Conservation (phyloP, 2,797 vertebrate genomes). For the Melanotaenia maccullochi region DNA sequence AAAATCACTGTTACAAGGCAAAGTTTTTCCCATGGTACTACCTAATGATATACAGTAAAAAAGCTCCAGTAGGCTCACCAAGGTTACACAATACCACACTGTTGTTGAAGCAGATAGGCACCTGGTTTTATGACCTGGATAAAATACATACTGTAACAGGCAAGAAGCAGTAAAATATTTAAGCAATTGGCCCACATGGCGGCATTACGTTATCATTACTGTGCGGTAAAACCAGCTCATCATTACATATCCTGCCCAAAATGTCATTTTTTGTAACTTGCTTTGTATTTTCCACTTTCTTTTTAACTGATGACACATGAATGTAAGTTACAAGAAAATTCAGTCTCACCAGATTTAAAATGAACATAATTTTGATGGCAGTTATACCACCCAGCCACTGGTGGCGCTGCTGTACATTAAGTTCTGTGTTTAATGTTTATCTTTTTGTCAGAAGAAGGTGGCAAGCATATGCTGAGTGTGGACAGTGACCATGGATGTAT, state of each 20-base stretch:
- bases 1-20: constrained; percentile 11
- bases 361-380: too few species aligned
- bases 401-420: too few species aligned
- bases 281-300: background rate
- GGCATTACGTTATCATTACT: background rate
- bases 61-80: background rate
- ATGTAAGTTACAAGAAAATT: background rate
- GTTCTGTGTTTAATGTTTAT: too few species aligned
- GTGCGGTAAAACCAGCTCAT: background rate
- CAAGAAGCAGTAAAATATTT: background rate
- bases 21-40: background rate
- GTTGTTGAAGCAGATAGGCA: background rate
- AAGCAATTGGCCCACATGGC: background rate
- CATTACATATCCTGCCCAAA: background rate
- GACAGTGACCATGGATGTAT: too few species aligned
- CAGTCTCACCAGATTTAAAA: background rate
- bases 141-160: background rate
- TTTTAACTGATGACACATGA: background rate
- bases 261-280: background rate
- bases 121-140: background rate
- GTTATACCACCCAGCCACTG: too few species aligned
- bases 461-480: too few species aligned
- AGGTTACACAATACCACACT: background rate
- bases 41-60: background rate
- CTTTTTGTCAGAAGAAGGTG: too few species aligned